phyloP scores from a whole-genome alignment of 2,797 vertebrate species.

The Pseudopleuronectes americanus region DNA sequence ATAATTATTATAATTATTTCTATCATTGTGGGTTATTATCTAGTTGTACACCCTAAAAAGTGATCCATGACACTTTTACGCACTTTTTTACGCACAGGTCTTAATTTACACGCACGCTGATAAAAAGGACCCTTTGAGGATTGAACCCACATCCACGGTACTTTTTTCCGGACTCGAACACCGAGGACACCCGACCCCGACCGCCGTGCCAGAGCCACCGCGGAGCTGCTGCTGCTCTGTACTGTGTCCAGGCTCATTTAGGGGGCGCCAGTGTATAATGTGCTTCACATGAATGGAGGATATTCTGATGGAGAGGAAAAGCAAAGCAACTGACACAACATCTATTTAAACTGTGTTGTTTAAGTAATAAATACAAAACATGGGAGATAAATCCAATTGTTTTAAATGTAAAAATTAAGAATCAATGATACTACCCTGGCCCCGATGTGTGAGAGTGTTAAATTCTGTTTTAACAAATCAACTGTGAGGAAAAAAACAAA shows the following conservation, averaged over 20 bases:
- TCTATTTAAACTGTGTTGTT: too few species aligned
- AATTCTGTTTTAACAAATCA: too few species aligned
- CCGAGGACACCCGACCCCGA: too few species aligned
- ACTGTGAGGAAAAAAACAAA: background rate
- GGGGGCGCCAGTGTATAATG: slow-evolving; percentile 78
- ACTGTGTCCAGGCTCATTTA: slow-evolving; percentile 61
- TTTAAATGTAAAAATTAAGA: background rate
- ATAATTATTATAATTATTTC: background rate
- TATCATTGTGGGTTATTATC: too few species aligned
- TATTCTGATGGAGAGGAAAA: slow-evolving; percentile 4
- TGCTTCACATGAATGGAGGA: slow-evolving; percentile 26
- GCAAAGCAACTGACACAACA: background rate
- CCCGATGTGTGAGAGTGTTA: too few species aligned
- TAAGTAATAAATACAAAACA: too few species aligned
- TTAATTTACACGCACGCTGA: slow-evolving; percentile 9
- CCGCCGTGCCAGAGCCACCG: background rate
- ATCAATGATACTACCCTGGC: too few species aligned
- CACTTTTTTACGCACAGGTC: background rate
- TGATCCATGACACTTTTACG: background rate
- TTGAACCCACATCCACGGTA: background rate
- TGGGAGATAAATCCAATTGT: too few species aligned
- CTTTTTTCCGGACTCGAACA: background rate
- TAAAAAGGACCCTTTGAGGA: background rate
- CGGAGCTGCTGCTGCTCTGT: slow-evolving; percentile 25
- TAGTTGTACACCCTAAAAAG: too few species aligned